Evolutionary conservation across 2,113 vertebrate genomes (phyloP).

Genomic region (Xenopus laevis): DNA sequence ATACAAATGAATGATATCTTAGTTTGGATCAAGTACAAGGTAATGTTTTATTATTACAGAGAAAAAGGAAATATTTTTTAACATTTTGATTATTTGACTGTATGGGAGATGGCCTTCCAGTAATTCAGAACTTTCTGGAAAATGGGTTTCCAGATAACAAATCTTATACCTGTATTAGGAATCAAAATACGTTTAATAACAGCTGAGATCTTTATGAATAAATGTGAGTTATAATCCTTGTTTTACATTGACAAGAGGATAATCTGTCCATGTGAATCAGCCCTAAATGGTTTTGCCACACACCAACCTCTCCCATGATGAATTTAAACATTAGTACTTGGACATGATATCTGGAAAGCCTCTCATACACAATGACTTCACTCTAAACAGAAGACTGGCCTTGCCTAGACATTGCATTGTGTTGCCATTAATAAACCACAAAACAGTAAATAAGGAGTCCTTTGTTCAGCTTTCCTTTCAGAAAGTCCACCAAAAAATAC

Average conservation of each 20-base stretch:
- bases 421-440: neutral
- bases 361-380: neutral
- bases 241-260: slow-evolving; percentile 9
- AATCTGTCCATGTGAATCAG: slow-evolving; percentile 4
- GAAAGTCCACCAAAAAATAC: neutral
- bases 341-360: neutral
- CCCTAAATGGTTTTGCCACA: slow-evolving; percentile 17
- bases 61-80: no score
- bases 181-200: slow-evolving; percentile 5
- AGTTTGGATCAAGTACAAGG: no score
- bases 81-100: no score
- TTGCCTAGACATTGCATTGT: neutral
- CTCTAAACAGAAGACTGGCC: neutral
- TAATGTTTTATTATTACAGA: no score
- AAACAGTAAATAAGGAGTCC: neutral
- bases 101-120: no score
- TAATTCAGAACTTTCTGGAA: no score
- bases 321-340: neutral
- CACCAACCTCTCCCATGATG: slow-evolving; percentile 13
- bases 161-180: no score
- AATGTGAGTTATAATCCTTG: neutral
- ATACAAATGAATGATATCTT: no score
- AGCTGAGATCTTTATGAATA: slow-evolving; percentile 3
- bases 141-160: no score
- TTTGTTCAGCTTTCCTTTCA: neutral